Conservation (phyloP, 2,888 invertebrate genomes). For the Diadegma fenestrale region DNA sequence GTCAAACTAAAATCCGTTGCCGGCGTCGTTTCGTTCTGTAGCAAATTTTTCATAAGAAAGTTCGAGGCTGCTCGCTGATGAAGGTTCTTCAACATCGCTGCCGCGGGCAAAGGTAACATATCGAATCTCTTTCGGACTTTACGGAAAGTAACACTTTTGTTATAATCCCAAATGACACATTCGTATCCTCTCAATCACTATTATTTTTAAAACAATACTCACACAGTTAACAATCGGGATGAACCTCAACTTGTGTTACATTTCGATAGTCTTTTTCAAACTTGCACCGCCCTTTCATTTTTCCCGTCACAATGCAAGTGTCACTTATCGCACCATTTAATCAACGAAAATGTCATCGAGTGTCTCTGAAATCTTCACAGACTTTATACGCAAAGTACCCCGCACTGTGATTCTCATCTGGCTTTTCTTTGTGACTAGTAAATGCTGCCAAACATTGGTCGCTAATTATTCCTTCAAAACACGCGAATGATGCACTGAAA, state of each 20-base stretch:
- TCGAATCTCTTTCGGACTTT: slow-evolving; percentile 23
- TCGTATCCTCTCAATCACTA: neutral
- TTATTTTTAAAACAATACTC: neutral
- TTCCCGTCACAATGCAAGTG: slow-evolving; percentile 1
- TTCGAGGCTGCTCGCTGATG: slow-evolving; percentile 86
- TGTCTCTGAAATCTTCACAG: neutral
- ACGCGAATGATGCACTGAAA: too few relatives aligned
- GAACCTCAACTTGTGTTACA: neutral
- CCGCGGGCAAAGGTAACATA: slow-evolving; percentile 82
- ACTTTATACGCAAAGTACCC: neutral
- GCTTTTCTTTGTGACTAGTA: slow-evolving; percentile 9
- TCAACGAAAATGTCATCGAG: neutral
- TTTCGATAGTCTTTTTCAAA: neutral
- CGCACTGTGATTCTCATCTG: slow-evolving; percentile 16
- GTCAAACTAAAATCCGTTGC: slow-evolving; percentile 85
- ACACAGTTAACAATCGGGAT: neutral
- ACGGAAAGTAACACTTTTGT: slow-evolving; percentile 1
- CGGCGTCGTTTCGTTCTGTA: slow-evolving; percentile 86
- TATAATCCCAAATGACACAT: slow-evolving; percentile 6
- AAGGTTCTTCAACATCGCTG: slow-evolving; percentile 84
- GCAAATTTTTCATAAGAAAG: slow-evolving; percentile 88
- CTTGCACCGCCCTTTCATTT: slow-evolving; percentile 20
- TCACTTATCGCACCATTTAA: neutral
- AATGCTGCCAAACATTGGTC: slow-evolving; percentile 33
- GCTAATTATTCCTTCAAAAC: slow-evolving; percentile 1